Percentiles rank a stretch among this genome's conserved stretches.
Conservation (phyloP, 1,140 invertebrate species). For the Drosophila nannoptera region DNA sequence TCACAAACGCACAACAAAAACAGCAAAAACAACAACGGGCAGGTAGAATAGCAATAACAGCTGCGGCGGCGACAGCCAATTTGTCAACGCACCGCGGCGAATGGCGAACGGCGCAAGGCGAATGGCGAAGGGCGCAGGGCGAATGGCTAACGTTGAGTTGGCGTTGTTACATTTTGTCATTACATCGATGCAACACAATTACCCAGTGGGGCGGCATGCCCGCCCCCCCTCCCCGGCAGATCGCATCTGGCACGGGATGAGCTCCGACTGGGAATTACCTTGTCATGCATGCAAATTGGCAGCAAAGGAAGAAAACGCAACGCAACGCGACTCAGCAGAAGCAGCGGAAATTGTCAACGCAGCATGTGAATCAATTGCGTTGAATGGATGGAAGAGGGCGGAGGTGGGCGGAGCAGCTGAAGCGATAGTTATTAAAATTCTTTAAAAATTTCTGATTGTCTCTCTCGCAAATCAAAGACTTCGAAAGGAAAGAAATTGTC, state of each 20-base stretch:
- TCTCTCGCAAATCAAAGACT: too few relatives aligned
- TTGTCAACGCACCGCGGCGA: constrained; percentile 51
- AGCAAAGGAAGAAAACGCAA: constrained; percentile 34
- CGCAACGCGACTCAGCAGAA: constrained; percentile 29
- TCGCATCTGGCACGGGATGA: not conserved
- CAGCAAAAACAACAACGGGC: not conserved
- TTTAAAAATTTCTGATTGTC: too few relatives aligned
- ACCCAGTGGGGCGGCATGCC: not conserved
- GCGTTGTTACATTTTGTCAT: constrained; percentile 50
- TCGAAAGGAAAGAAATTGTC: too few relatives aligned
- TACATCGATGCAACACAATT: constrained; percentile 53
- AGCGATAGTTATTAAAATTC: not conserved
- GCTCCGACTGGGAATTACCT: constrained; percentile 13
- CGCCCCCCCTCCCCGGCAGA: too few relatives aligned
- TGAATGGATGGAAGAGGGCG: not conserved
- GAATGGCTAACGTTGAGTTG: constrained; percentile 41
- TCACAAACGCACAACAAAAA: constrained; percentile 3
- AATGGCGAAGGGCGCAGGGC: too few relatives aligned
- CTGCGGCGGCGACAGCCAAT: constrained; percentile 53
- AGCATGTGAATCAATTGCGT: constrained; percentile 9
- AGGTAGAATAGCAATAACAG: constrained; percentile 32
- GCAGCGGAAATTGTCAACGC: constrained; percentile 42
- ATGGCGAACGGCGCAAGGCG: too few relatives aligned
- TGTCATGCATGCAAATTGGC: constrained; percentile 55
- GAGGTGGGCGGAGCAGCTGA: not conserved